Percentiles rank a stretch among this genome's conserved stretches.
Conservation (phyloP, 2,113 vertebrate species). For the Sardina pilchardus region DNA sequence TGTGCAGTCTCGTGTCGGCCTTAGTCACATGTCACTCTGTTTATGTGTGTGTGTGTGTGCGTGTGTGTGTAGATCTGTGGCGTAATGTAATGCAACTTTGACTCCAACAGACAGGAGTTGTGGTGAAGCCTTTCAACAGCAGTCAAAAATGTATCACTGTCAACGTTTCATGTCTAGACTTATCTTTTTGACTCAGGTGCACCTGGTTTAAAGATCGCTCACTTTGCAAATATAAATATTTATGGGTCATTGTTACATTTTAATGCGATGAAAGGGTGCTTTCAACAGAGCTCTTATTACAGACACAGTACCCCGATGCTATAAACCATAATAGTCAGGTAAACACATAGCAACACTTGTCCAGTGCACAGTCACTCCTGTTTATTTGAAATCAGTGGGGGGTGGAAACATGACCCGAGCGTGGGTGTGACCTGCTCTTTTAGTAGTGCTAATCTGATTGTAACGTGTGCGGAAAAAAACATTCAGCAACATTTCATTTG, state of each 20-base stretch:
- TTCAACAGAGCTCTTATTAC: background rate
- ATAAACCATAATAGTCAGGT: background rate
- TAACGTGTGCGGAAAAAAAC: background rate
- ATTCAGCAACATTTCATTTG: background rate
- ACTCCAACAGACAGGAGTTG: background rate
- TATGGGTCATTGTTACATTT: background rate
- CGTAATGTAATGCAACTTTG: background rate
- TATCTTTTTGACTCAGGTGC: background rate
- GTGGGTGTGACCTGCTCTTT: background rate
- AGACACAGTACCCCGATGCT: background rate
- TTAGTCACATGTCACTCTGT: background rate
- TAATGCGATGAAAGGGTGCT: background rate
- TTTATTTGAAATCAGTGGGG: background rate
- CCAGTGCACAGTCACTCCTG: background rate
- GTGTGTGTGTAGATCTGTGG: background rate
- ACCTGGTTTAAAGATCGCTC: background rate
- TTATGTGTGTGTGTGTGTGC: background rate
- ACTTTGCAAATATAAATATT: background rate
- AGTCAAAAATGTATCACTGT: background rate
- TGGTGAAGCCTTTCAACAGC: background rate
- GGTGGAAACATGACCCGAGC: background rate
- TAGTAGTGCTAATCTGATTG: background rate
- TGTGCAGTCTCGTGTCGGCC: background rate
- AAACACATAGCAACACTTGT: background rate
- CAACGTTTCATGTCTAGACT: background rate